Percentiles rank a stretch among this genome's conserved stretches.
These are phyloP conservation scores for Dynastes grantii DNA, from an alignment of 2,888 invertebrate species.

Conservation along the genomic window DNA sequence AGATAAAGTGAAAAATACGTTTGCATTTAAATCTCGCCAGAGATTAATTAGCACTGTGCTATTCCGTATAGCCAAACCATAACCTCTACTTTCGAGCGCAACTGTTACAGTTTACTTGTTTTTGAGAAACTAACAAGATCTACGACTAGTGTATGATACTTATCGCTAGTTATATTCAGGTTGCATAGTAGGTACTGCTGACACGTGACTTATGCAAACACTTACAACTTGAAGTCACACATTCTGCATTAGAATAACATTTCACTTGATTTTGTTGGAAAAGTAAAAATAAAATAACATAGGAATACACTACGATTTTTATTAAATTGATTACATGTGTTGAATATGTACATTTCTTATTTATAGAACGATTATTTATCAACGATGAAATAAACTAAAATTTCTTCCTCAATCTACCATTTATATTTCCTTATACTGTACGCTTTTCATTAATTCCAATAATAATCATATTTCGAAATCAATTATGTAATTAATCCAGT, in stretches of 20 bases:
- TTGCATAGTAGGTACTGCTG: conserved; percentile 56
- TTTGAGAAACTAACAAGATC: conserved; percentile 54
- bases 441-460: no score
- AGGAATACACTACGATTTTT: conserved; percentile 10
- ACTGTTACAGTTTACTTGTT: conserved; percentile 54
- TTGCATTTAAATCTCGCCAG: conserved; percentile 15
- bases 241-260: conserved; percentile 51
- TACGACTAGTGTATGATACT: conserved; percentile 54
- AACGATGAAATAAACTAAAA: no score
- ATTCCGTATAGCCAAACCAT: conserved; percentile 32
- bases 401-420: no score
- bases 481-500: no score
- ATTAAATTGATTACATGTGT: neutral
- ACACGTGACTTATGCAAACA: conserved; percentile 58
- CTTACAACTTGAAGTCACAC: conserved; percentile 54
- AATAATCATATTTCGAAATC: no score
- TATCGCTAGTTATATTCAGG: conserved; percentile 56
- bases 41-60: conserved; percentile 32
- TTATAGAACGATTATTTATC: no score
- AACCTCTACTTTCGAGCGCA: conserved; percentile 43
- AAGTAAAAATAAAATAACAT: conserved; percentile 11
- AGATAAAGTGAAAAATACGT: conserved; percentile 11
- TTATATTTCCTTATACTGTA: no score
- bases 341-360: neutral
- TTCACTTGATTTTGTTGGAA: conserved; percentile 49